Conservation (phyloP, 2,888 invertebrate genomes). For the Mythimna loreyi region DNA sequence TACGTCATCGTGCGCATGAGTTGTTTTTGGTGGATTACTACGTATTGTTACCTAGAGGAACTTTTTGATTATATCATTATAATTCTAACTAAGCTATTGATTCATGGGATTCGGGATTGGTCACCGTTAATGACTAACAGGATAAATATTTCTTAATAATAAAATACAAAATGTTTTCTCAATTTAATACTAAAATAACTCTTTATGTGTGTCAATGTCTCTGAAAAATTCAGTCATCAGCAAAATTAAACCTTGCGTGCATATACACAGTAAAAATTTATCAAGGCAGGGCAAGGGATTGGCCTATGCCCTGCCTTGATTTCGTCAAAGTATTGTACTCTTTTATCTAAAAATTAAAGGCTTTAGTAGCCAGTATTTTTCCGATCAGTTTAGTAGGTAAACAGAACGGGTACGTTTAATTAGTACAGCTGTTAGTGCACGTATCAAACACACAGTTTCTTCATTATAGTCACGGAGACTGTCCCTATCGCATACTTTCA, state of each 20-base stretch:
- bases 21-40: slow-evolving; percentile 63
- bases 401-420: slow-evolving; percentile 57
- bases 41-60: slow-evolving; percentile 55
- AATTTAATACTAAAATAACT: slow-evolving; percentile 3
- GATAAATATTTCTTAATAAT: slow-evolving; percentile 11
- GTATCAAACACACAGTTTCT: slow-evolving; percentile 50
- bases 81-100: slow-evolving; percentile 49
- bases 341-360: slow-evolving; percentile 8
- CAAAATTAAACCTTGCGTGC: slow-evolving; percentile 21
- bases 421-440: slow-evolving; percentile 62
- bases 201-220: neutral
- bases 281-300: neutral
- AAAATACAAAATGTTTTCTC: neutral
- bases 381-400: slow-evolving; percentile 55
- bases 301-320: slow-evolving; percentile 1
- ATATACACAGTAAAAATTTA: slow-evolving; percentile 1
- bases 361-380: slow-evolving; percentile 30
- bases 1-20: slow-evolving; percentile 80
- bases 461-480: slow-evolving; percentile 60
- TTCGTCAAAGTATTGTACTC: neutral
- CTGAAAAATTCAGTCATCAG: slow-evolving; percentile 1
- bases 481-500: slow-evolving; percentile 44
- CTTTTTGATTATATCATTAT: slow-evolving; percentile 54
- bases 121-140: slow-evolving; percentile 33
- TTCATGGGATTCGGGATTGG: slow-evolving; percentile 27